These are phyloP conservation scores for Cairina moschata DNA, from an alignment of 2,113 vertebrate species.

Conservation along the genomic window DNA sequence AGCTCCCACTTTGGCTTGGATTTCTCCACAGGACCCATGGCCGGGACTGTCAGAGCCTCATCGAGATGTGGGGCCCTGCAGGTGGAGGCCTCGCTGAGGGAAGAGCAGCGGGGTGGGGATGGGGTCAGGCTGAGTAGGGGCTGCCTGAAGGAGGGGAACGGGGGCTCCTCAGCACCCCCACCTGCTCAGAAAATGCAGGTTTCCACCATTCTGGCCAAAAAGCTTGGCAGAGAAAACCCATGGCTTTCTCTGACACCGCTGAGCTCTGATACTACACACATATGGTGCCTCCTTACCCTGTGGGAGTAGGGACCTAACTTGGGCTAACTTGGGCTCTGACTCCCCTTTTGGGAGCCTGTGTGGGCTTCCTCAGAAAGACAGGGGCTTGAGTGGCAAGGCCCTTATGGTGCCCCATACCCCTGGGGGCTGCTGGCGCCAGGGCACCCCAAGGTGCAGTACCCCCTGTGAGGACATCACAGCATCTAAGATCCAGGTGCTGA, in stretches of 20 bases:
- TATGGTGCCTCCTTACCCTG: no score
- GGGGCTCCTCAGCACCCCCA: background rate
- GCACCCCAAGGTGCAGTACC: background rate
- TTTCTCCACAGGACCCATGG: background rate
- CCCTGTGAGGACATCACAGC: background rate
- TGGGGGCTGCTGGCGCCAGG: background rate
- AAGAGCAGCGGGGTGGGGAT: background rate
- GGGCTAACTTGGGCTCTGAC: background rate
- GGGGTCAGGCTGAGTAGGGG: background rate
- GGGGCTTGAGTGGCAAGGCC: background rate
- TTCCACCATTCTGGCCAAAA: background rate
- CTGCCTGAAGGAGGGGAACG: background rate
- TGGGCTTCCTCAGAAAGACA: no score
- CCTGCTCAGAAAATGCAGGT: background rate
- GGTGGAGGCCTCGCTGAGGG: no score
- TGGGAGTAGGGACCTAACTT: background rate
- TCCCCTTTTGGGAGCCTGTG: no score
- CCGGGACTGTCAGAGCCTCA: no score
- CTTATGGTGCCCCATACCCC: no score
- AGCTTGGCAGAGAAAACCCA: accelerated
- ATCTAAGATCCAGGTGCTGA: background rate
- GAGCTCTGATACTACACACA: background rate
- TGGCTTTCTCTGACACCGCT: background rate
- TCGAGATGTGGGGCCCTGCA: no score
- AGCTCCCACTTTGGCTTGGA: background rate